Percentiles rank a stretch among this genome's conserved stretches.
These are phyloP conservation scores for Chaetops frenatus DNA, from an alignment of 2,113 vertebrate species.

Conservation along the genomic window DNA sequence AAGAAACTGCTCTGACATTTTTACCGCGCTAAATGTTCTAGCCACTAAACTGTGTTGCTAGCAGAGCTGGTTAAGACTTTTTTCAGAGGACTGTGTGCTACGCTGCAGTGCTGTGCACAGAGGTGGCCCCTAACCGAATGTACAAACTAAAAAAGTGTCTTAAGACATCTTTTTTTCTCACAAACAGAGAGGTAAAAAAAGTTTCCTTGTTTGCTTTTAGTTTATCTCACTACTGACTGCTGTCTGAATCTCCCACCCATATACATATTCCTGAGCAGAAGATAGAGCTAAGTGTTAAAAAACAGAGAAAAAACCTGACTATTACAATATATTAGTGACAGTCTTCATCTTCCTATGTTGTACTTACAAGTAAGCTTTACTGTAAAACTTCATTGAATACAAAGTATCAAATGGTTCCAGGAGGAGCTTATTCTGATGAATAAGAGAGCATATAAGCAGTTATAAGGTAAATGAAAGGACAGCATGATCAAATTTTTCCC, in stretches of 20 bases:
- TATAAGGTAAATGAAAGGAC: neutral
- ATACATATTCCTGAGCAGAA: neutral
- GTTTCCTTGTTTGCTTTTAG: neutral
- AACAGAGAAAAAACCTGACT: neutral
- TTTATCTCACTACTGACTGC: neutral
- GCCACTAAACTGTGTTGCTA: neutral
- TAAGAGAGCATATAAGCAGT: neutral
- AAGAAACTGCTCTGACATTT: neutral
- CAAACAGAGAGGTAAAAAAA: neutral
- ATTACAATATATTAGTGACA: neutral
- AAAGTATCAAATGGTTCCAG: neutral
- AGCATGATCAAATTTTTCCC: fast-evolving
- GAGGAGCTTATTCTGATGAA: neutral
- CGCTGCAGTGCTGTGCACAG: neutral
- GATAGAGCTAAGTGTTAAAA: neutral
- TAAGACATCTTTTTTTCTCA: too few species aligned
- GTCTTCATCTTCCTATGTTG: neutral
- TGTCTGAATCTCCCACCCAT: neutral
- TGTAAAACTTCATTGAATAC: neutral
- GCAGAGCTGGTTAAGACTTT: neutral
- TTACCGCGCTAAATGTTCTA: neutral
- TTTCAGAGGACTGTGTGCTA: neutral
- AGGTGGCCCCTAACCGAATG: neutral
- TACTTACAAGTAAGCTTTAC: neutral
- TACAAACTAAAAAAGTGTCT: neutral